Percentiles rank a stretch among this genome's conserved stretches.
phyloP scores from a whole-genome alignment of 2,113 vertebrate species.

The Myotis davidii region DNA sequence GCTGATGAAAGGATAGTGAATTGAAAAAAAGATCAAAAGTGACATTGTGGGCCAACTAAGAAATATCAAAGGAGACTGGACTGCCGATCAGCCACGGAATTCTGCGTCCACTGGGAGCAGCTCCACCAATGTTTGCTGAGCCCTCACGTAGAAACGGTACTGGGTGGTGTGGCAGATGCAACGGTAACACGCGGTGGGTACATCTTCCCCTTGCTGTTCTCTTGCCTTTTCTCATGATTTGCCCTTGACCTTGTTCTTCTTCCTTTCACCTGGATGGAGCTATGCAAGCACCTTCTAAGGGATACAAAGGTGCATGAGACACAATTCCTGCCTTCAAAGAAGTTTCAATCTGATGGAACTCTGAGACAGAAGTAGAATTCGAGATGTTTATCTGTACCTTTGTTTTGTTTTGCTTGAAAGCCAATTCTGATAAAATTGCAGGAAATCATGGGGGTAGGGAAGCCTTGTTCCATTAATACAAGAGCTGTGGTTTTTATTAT shows the following conservation, averaged over 20 bases:
- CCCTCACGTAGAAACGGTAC: neutral
- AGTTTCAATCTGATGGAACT: neutral
- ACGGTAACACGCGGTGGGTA: rapidly evolving
- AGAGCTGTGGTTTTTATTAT: conserved; percentile 50
- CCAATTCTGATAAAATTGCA: neutral
- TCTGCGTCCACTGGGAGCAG: neutral
- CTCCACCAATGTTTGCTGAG: neutral
- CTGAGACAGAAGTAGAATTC: neutral
- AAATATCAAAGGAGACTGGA: conserved; percentile 55
- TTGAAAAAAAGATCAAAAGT: conserved; percentile 73
- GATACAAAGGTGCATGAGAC: neutral
- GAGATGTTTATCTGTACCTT: neutral
- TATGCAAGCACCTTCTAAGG: neutral
- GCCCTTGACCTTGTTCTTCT: neutral
- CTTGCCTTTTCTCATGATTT: neutral
- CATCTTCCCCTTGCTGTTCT: neutral
- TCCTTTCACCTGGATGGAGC: neutral
- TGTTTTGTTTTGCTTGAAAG: neutral
- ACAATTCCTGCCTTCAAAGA: neutral
- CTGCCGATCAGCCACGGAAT: neutral
- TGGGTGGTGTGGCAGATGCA: neutral
- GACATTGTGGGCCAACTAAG: conserved; percentile 49
- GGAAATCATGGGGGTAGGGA: neutral
- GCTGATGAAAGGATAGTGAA: conserved; percentile 68
- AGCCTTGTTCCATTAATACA: conserved; percentile 25